Conservation (phyloP, 2,113 vertebrate species). For the Sinocyclocheilus maitianheensis region DNA sequence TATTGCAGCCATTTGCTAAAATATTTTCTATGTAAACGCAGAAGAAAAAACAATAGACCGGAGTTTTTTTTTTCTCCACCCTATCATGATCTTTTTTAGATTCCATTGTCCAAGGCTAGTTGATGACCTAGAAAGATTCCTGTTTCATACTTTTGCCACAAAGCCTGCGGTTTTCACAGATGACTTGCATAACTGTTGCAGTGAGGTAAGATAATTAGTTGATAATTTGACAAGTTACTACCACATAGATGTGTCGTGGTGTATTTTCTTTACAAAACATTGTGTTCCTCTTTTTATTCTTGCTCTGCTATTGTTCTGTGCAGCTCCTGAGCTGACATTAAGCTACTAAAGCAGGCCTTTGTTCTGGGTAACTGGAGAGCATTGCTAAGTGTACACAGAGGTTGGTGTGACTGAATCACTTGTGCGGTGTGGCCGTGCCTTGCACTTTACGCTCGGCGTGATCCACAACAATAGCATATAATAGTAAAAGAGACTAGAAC, state of each 20-base stretch:
- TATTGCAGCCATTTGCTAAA: no score
- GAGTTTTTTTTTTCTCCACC: background rate
- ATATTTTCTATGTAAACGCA: background rate
- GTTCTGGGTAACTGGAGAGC: conserved; percentile 74
- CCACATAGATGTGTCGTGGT: conserved; percentile 64
- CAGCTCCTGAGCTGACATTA: conserved; percentile 73
- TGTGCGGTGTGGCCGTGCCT: conserved; percentile 69
- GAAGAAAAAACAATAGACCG: background rate
- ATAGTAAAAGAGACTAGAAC: conserved; percentile 49
- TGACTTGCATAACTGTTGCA: conserved; percentile 73
- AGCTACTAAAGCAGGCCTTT: conserved; percentile 76
- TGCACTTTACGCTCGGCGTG: conserved; percentile 66
- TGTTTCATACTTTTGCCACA: conserved; percentile 69
- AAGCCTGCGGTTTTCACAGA: conserved; percentile 71
- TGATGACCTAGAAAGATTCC: conserved; percentile 70
- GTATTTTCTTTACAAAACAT: conserved; percentile 62
- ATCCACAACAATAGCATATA: conserved; percentile 54
- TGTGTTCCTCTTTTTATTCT: conserved; percentile 69
- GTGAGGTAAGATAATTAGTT: conserved; percentile 71
- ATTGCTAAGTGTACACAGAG: conserved; percentile 73
- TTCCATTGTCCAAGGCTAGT: conserved; percentile 66
- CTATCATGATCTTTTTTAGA: conserved; percentile 42
- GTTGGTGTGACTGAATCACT: conserved; percentile 70
- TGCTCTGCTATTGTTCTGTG: conserved; percentile 64
- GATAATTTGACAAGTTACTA: conserved; percentile 70